Evolutionary conservation across 37 sponge, comb jelly and placozoan genomes (phyloP), one percentile per base, ranked within the genome.

Genomic region (Oopsacas minuta): DNA sequence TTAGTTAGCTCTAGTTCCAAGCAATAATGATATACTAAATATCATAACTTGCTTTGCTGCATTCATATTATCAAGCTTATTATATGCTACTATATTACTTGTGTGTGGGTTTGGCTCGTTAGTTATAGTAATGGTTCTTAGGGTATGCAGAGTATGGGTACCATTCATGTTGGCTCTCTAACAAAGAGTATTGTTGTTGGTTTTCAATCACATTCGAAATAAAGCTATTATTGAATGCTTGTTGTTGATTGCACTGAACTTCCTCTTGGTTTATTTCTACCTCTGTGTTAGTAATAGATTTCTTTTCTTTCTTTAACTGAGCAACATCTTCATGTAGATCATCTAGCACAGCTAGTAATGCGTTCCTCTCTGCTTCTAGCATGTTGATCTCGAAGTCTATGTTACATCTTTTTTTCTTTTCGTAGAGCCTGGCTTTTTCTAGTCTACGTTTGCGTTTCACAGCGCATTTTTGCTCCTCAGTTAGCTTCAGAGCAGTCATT

Each of bases 311-410:
- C 30, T 34, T 61, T 25, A 61, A n/a, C 30, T 61, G 75, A 25
- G 75, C 75, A 34, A 61, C 75, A 25, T 61, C 75, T n/a, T 61
- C 75, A 12, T 61, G 20, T 3, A 61, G 75, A 61, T 61, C 75
- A 61, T 61, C 75, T 3, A 61, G 75, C 1, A 61, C 75, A 10
- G 75, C 75, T 61, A 61, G 28, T 61, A 61, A n/a, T 5, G 75
- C 75, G 30, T 61, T 61, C 28, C 75, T 61, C 75, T 61, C 75
- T 25, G 75, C 75, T 12, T 61, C 75, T 10, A 61, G 75, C 75
- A 61, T 61, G 75, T 61, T 61, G 75, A 61, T 61, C 75, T 61
- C 22, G 28, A 61, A 61, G 7, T 61, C 75, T 3, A 25, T 25
- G 7, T 61, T 61, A 61, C 32, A 61, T 61, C 75, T 61, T n/a